Evolutionary conservation across 2,113 vertebrate species (phyloP).

Genomic region (Excalfactoria chinensis): DNA sequence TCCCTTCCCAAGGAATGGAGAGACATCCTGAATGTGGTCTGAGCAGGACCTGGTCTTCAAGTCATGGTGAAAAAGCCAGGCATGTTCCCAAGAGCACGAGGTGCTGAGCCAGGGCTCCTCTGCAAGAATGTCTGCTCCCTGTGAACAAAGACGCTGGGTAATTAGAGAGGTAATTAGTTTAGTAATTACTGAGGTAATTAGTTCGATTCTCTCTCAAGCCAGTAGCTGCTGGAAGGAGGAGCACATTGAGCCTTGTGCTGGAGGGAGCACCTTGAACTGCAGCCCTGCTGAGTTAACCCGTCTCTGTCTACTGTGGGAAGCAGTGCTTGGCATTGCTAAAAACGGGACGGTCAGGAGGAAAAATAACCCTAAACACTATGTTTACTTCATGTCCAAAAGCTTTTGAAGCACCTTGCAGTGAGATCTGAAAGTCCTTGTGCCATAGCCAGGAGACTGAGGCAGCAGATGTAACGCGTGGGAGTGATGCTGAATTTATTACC

Average conservation of each 20-base stretch:
- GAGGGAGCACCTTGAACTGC: slow-evolving; percentile 27
- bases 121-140: not conserved
- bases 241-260: not conserved
- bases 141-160: slow-evolving; percentile 51
- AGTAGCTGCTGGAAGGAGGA: slow-evolving; percentile 38
- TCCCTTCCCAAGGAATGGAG: not conserved
- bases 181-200: slow-evolving; percentile 74
- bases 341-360: not conserved
- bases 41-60: not conserved
- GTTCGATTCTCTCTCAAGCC: slow-evolving; percentile 65
- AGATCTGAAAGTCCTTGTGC: not conserved
- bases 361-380: not conserved
- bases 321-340: not conserved
- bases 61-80: not conserved
- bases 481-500: not conserved
- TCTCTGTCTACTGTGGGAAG: not conserved
- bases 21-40: not conserved
- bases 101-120: slow-evolving; percentile 5
- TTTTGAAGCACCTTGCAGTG: not conserved
- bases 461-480: not conserved
- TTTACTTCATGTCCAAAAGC: not conserved
- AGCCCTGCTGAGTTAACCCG: slow-evolving; percentile 17
- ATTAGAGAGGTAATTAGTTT: slow-evolving; percentile 73
- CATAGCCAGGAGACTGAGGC: fast-evolving
- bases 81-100: not conserved